phyloP scores from a whole-genome alignment of 2,888 invertebrate genomes.

The Vanessa cardui region DNA sequence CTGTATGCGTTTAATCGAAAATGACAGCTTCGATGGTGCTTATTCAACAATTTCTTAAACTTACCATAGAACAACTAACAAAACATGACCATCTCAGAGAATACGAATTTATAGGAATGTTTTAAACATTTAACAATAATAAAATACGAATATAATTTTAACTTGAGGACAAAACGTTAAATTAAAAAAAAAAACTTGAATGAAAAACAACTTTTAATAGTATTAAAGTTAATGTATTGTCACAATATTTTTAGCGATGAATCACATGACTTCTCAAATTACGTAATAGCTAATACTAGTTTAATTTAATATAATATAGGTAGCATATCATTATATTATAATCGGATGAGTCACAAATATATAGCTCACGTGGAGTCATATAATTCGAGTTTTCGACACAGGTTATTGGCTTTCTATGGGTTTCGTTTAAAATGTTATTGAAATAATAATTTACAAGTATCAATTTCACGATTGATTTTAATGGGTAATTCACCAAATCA shows the following conservation, averaged over 20 bases:
- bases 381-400: slow-evolving; percentile 7
- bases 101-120: no score
- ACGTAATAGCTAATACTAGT: slow-evolving; percentile 73
- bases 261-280: slow-evolving; percentile 67
- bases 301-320: slow-evolving; percentile 65
- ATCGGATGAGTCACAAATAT: slow-evolving; percentile 58
- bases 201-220: slow-evolving; percentile 14
- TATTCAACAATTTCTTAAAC: no score
- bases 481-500: no score
- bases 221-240: slow-evolving; percentile 22
- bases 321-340: slow-evolving; percentile 44
- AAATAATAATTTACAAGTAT: no score
- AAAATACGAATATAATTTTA: not conserved
- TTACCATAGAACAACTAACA: no score
- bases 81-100: no score
- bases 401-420: slow-evolving; percentile 8
- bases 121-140: no score
- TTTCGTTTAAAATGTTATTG: not conserved
- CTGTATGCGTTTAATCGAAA: not conserved
- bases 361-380: slow-evolving; percentile 16
- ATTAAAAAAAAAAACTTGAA: slow-evolving; percentile 4
- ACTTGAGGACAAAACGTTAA: not conserved
- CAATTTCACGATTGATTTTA: no score
- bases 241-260: slow-evolving; percentile 68
- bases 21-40: not conserved